Conservation (phyloP, 1,140 invertebrate genomes). For the Ephestia elutella region DNA sequence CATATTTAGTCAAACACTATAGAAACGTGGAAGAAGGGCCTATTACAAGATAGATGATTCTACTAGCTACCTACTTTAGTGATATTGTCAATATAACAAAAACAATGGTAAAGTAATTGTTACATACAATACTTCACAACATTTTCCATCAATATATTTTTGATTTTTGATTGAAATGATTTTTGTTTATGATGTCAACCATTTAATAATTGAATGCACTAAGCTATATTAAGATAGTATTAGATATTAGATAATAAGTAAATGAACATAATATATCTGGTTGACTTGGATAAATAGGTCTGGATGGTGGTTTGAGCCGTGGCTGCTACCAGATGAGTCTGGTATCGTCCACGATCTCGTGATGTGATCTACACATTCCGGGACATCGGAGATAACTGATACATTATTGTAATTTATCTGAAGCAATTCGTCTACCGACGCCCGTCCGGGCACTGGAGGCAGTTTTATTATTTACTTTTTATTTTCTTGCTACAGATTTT, state of each 20-base stretch:
- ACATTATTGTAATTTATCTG: constrained; percentile 54
- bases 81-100: no score
- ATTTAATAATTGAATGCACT: no score
- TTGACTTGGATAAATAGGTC: constrained; percentile 47
- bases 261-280: constrained; percentile 31
- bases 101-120: no score
- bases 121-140: no score
- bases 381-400: constrained; percentile 49
- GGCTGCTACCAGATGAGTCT: constrained; percentile 37
- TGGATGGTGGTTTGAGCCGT: constrained; percentile 30
- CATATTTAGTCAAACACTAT: no score
- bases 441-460: constrained; percentile 14
- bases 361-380: constrained; percentile 48
- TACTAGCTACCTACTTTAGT: no score
- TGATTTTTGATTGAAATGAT: no score
- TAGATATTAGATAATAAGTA: no score
- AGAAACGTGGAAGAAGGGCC: no score
- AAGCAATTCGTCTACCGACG: constrained; percentile 41
- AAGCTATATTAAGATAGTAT: neutral
- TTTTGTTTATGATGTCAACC: no score
- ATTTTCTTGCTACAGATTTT: neutral
- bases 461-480: neutral
- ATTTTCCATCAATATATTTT: no score
- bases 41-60: no score
- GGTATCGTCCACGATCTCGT: constrained; percentile 6